phyloP scores from a whole-genome alignment of 2,888 invertebrate genomes.

The Hypercompe scribonia region DNA sequence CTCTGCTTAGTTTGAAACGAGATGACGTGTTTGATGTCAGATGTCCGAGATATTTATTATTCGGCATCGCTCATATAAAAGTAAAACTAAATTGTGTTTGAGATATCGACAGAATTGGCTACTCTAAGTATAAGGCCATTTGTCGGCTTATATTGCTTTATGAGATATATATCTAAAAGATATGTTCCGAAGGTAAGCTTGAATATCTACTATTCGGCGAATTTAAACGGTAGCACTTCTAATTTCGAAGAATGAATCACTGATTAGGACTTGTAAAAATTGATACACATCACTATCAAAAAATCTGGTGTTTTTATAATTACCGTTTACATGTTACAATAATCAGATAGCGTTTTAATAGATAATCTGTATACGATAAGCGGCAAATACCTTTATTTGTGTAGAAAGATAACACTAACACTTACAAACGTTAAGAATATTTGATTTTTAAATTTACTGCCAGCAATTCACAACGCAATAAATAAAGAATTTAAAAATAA shows the following conservation, averaged over 20 bases:
- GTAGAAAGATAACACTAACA: not conserved
- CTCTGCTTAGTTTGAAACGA: too few relatives aligned
- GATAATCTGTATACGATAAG: constrained; percentile 40
- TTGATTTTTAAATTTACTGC: not conserved
- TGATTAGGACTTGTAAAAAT: constrained; percentile 19
- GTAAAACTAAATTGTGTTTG: not conserved
- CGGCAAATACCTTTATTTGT: not conserved
- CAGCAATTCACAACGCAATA: not conserved
- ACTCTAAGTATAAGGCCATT: not conserved
- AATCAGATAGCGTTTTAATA: constrained; percentile 23
- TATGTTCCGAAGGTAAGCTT: not conserved
- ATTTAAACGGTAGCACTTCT: constrained; percentile 12
- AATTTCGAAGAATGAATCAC: constrained; percentile 8
- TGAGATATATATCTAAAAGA: not conserved
- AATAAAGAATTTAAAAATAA: not conserved
- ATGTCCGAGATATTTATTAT: too few relatives aligned
- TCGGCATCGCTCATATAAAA: not conserved
- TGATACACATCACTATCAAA: constrained; percentile 44
- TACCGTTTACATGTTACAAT: constrained; percentile 34
- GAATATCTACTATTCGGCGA: not conserved
- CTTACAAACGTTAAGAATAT: not conserved
- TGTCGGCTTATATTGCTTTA: not conserved
- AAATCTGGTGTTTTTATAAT: constrained; percentile 35
- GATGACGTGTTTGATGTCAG: too few relatives aligned
- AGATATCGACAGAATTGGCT: not conserved